A percentile compares a stretch with the other conserved stretches of the same genome.
Evolutionary conservation across 2,888 invertebrate species (phyloP).

Genomic region (Meganola albula): DNA sequence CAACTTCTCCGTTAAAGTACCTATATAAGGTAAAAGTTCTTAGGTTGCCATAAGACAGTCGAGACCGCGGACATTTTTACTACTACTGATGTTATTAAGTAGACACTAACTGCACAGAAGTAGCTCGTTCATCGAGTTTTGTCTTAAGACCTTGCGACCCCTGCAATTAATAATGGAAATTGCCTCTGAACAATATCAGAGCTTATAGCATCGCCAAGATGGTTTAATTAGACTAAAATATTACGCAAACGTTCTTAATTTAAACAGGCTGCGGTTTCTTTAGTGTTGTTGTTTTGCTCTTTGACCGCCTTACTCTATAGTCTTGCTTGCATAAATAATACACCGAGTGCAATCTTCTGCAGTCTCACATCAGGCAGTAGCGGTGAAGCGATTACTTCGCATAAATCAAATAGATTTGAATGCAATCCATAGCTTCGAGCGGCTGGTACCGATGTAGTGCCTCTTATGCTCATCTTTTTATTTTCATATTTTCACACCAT

Average conservation of each 20-base stretch:
- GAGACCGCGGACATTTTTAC: constrained; percentile 30
- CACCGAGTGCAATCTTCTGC: constrained; percentile 27
- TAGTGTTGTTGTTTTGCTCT: constrained; percentile 17
- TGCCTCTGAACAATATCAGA: constrained; percentile 11
- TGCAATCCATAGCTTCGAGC: constrained; percentile 38
- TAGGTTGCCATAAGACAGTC: constrained; percentile 27
- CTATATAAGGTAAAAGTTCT: constrained; percentile 38
- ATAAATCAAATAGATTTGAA: constrained; percentile 63
- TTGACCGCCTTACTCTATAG: constrained; percentile 19
- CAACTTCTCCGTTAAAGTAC: constrained; percentile 48
- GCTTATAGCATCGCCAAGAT: constrained; percentile 8
- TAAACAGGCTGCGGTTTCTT: neutral
- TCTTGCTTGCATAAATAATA: constrained; percentile 28
- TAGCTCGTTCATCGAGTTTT: constrained; percentile 29
- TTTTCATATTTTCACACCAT: constrained; percentile 29
- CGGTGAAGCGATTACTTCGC: constrained; percentile 47
- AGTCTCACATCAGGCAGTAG: constrained; percentile 30
- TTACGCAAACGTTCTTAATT: neutral
- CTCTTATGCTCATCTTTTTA: constrained; percentile 38
- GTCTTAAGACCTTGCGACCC: constrained; percentile 17
- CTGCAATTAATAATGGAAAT: constrained; percentile 21
- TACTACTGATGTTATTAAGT: constrained; percentile 33
- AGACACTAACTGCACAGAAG: constrained; percentile 37
- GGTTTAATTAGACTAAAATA: constrained; percentile 9
- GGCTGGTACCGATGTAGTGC: constrained; percentile 44